phyloP scores from a whole-genome alignment of 2,113 vertebrate genomes.

The Phylloscopus trochilus region DNA sequence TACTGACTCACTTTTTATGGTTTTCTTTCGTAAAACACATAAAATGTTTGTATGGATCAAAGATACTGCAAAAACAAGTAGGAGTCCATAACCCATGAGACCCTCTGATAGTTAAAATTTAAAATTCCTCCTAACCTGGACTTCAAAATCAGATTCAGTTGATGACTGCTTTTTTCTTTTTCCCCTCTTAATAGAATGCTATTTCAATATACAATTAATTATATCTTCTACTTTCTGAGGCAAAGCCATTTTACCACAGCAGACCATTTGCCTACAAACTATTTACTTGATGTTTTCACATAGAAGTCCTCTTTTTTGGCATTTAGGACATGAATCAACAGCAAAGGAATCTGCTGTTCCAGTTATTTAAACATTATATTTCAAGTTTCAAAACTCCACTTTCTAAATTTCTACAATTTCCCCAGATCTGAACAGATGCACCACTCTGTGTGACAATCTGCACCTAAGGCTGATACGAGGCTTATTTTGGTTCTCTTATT shows the following conservation, averaged over 20 bases:
- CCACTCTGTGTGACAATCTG: background rate
- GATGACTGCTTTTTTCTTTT: background rate
- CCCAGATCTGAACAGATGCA: background rate
- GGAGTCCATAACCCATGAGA: background rate
- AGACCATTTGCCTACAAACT: background rate
- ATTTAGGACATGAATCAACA: background rate
- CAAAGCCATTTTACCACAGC: background rate
- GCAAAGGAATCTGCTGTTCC: background rate
- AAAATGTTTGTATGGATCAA: background rate
- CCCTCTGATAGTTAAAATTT: background rate
- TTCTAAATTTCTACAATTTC: background rate
- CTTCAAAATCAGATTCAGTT: background rate
- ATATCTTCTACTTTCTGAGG: background rate
- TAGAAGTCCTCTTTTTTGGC: background rate
- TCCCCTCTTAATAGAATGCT: background rate
- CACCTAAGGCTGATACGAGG: background rate
- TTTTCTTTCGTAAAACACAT: background rate
- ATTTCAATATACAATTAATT: background rate
- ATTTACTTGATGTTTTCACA: background rate
- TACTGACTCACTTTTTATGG: background rate
- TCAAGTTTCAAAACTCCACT: background rate
- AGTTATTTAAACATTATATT: background rate
- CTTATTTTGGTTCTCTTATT: background rate
- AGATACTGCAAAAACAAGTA: background rate
- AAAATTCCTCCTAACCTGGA: background rate